Conservation (phyloP, 35 echinoderm and acorn worm species). For the Diadema setosum region DNA sequence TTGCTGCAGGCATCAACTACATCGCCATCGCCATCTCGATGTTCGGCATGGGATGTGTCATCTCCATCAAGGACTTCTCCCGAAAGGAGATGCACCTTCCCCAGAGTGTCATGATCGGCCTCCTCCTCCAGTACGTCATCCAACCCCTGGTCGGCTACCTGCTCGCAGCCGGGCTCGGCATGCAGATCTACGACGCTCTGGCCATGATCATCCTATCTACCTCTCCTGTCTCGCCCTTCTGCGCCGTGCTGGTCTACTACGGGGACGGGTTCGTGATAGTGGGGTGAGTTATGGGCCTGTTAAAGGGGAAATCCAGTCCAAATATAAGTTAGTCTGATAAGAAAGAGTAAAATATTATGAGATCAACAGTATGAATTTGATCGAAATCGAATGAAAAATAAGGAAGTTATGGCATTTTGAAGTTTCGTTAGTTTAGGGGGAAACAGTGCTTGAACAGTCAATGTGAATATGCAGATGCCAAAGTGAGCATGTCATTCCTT, state of each 20-base stretch:
- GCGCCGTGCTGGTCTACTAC: constrained; percentile 34
- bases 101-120: constrained; percentile 25
- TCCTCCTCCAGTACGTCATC: constrained; percentile 43
- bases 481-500: too few species aligned
- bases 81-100: constrained; percentile 46
- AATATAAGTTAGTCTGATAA: too few species aligned
- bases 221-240: constrained; percentile 21
- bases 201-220: constrained; percentile 24
- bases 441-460: too few species aligned
- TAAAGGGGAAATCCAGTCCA: too few species aligned
- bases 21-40: background rate
- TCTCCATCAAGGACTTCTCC: constrained; percentile 48
- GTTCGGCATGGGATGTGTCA: constrained; percentile 51
- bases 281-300: too few species aligned
- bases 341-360: too few species aligned
- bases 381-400: too few species aligned
- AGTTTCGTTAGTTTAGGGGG: too few species aligned
- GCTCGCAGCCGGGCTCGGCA: background rate
- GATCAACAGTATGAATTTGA: too few species aligned
- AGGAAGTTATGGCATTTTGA: too few species aligned
- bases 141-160: constrained; percentile 46
- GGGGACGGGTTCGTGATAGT: constrained; percentile 38
- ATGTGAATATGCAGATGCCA: too few species aligned
- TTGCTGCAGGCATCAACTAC: constrained; percentile 30
- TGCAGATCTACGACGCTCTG: constrained; percentile 13